These are phyloP conservation scores for Lepilemur septentrionalis DNA, from an alignment of 2,797 vertebrate species.

Conservation along the genomic window DNA sequence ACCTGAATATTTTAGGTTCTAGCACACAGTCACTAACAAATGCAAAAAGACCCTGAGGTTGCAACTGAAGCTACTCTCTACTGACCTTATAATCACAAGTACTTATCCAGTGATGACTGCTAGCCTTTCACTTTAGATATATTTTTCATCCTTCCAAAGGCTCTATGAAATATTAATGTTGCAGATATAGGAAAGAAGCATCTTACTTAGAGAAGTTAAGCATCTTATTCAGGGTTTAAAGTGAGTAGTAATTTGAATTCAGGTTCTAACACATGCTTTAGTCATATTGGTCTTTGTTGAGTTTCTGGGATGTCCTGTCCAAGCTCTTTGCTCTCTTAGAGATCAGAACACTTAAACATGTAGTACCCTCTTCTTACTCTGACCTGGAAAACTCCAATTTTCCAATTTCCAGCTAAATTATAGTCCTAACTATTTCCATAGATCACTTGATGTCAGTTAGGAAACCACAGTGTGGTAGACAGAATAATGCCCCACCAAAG, in stretches of 20 bases:
- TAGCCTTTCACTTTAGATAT: neutral
- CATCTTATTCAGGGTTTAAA: neutral
- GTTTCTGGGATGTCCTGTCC: neutral
- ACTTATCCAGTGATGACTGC: neutral
- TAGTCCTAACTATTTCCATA: neutral
- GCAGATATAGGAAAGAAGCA: neutral
- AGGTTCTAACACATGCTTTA: neutral
- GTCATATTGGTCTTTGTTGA: neutral
- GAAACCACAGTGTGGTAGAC: neutral
- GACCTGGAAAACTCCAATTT: neutral
- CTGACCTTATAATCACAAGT: neutral
- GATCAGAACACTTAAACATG: neutral
- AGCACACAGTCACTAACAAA: neutral
- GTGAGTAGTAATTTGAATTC: neutral
- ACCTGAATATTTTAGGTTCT: neutral
- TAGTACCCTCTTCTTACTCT: neutral
- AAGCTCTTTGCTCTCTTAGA: neutral
- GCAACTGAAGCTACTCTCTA: neutral
- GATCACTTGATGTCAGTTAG: neutral
- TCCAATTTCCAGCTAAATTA: neutral
- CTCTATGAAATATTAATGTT: constrained; percentile 4
- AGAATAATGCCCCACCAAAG: neutral
- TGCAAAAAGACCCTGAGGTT: neutral
- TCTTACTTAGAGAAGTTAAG: neutral
- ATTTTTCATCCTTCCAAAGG: neutral